Evolutionary conservation across 2,888 invertebrate genomes (phyloP).

Genomic region (Acrobasis suavella): DNA sequence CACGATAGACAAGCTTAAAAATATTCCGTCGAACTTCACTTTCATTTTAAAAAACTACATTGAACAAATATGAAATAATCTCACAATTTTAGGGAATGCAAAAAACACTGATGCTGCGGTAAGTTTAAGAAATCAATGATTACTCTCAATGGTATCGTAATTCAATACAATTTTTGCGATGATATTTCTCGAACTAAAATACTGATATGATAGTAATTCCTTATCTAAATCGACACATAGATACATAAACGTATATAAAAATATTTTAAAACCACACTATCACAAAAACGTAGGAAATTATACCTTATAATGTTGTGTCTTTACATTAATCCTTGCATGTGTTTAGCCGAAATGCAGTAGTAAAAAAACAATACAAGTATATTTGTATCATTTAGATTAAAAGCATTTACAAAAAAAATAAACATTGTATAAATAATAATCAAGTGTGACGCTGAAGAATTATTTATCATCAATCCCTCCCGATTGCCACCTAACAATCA

Average conservation of each 20-base stretch:
- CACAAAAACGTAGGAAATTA: conserved; percentile 4
- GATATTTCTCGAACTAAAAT: conserved; percentile 6
- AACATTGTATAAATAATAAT: no score
- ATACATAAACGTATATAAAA: neutral
- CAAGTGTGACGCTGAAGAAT: no score
- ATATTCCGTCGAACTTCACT: conserved; percentile 7
- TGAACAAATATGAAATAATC: conserved; percentile 19
- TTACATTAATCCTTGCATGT: no score
- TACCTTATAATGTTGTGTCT: neutral
- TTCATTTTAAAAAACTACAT: conserved; percentile 15
- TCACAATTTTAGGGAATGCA: conserved; percentile 23
- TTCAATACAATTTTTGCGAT: neutral
- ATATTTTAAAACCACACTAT: neutral
- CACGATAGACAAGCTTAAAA: neutral
- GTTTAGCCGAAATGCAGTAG: no score
- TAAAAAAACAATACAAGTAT: no score
- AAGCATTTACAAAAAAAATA: no score
- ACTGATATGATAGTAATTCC: conserved; percentile 11
- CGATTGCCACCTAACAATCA: no score
- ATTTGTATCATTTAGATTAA: no score
- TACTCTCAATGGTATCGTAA: neutral
- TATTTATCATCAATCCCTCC: no score
- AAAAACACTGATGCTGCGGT: conserved; percentile 1
- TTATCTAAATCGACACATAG: conserved; percentile 7
- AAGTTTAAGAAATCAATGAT: neutral